Conservation (phyloP, 2,888 invertebrate genomes). For the Drosophila leonis region DNA sequence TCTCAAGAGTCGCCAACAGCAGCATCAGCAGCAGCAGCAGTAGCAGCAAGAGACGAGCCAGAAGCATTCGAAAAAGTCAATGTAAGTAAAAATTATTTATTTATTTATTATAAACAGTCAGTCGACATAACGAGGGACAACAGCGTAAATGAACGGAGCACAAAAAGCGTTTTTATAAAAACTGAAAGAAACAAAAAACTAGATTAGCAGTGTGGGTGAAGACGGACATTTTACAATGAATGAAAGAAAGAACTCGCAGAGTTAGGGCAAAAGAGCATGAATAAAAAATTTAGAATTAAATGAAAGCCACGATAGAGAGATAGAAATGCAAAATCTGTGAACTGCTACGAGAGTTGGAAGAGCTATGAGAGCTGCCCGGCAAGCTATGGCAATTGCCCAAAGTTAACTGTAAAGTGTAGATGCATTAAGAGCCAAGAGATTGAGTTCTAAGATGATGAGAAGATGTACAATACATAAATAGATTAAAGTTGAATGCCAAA, state of each 20-base stretch:
- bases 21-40: slow-evolving; percentile 5
- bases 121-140: neutral
- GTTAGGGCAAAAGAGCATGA: neutral
- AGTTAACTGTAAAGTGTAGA: neutral
- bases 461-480: neutral
- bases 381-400: neutral
- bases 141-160: slow-evolving; percentile 4
- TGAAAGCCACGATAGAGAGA: slow-evolving; percentile 1
- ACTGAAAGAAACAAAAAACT: neutral
- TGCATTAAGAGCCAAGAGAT: neutral
- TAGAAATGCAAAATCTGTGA: slow-evolving; percentile 1
- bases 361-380: neutral
- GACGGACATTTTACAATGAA: neutral
- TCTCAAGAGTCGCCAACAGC: slow-evolving; percentile 15
- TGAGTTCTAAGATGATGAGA: neutral
- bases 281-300: slow-evolving; percentile 7
- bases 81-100: slow-evolving; percentile 29
- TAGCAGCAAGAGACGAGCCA: slow-evolving; percentile 4
- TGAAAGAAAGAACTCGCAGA: neutral
- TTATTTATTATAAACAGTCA: slow-evolving; percentile 13
- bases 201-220: slow-evolving; percentile 10
- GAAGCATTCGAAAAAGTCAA: slow-evolving; percentile 11
- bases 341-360: neutral
- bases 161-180: neutral
- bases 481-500: neutral